Evolutionary conservation across 2,888 invertebrate species (phyloP).

Genomic region (Limnephilus marmoratus): DNA sequence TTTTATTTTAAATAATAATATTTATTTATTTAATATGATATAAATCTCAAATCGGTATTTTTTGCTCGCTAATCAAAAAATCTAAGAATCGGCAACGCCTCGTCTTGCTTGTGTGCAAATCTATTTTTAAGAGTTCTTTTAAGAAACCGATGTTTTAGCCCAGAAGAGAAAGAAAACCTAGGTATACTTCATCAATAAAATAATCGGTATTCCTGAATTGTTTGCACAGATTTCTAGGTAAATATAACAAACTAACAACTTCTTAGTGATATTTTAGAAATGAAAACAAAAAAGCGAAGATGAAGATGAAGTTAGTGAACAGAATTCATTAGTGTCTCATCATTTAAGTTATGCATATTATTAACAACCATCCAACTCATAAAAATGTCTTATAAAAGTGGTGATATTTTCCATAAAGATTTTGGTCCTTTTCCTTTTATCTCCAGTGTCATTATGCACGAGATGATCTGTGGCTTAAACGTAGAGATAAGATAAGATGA

Average conservation of each 20-base stretch:
- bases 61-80: too few relatives aligned
- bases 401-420: neutral
- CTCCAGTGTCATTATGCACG: slow-evolving; percentile 22
- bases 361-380: neutral
- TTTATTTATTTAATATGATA: too few relatives aligned
- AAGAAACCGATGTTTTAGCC: too few relatives aligned
- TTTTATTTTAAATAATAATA: too few relatives aligned
- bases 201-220: too few relatives aligned
- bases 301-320: neutral
- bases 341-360: neutral
- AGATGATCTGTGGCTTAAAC: slow-evolving; percentile 26
- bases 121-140: too few relatives aligned
- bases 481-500: slow-evolving; percentile 24
- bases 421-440: slow-evolving; percentile 3
- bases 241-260: neutral
- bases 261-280: neutral
- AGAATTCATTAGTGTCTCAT: neutral
- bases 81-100: too few relatives aligned
- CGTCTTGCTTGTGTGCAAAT: too few relatives aligned
- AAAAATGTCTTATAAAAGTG: neutral
- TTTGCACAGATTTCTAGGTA: too few relatives aligned
- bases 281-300: neutral
- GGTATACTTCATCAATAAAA: too few relatives aligned
- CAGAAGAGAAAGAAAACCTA: too few relatives aligned
- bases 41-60: too few relatives aligned